A percentile compares a stretch with the other conserved stretches of the same genome.
Evolutionary conservation across 1,140 invertebrate species (phyloP).

Genomic region (Scylla paramamosain): DNA sequence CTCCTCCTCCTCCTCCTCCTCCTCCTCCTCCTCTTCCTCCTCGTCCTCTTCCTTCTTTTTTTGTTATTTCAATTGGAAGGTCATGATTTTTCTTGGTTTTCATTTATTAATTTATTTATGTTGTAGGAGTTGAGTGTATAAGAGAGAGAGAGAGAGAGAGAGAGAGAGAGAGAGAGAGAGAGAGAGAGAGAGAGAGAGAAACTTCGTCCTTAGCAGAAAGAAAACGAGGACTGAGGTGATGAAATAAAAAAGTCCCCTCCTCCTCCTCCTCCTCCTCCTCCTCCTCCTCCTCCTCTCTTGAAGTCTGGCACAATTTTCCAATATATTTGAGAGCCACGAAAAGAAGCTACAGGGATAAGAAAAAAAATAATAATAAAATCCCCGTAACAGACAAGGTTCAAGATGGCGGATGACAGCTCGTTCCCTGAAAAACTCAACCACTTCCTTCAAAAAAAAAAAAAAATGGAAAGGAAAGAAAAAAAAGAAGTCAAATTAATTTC

Average conservation of each 20-base stretch:
- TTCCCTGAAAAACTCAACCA: too few species aligned
- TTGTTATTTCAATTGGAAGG: too few species aligned
- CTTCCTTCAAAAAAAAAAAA: too few species aligned
- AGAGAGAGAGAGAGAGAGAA: slow-evolving; percentile 5
- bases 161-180: neutral
- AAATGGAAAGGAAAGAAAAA: neutral
- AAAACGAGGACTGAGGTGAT: too few species aligned
- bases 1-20: too few species aligned
- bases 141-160: slow-evolving; percentile 24
- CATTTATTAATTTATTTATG: neutral
- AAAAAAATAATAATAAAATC: neutral
- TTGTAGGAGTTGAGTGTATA: neutral
- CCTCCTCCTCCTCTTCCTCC: too few species aligned
- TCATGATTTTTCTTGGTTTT: neutral
- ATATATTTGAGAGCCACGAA: slow-evolving; percentile 60
- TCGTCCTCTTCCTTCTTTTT: too few species aligned
- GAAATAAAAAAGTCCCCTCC: too few species aligned
- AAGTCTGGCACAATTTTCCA: slow-evolving; percentile 58
- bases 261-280: too few species aligned
- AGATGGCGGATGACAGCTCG: slow-evolving; percentile 62
- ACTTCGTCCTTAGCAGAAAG: neutral
- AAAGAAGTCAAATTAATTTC: slow-evolving; percentile 71
- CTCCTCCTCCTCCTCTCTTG: neutral
- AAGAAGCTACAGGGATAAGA: neutral
- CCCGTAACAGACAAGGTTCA: neutral